These are phyloP conservation scores for Prunella himalayana DNA, from an alignment of 2,113 vertebrate genomes.

Conservation along the genomic window DNA sequence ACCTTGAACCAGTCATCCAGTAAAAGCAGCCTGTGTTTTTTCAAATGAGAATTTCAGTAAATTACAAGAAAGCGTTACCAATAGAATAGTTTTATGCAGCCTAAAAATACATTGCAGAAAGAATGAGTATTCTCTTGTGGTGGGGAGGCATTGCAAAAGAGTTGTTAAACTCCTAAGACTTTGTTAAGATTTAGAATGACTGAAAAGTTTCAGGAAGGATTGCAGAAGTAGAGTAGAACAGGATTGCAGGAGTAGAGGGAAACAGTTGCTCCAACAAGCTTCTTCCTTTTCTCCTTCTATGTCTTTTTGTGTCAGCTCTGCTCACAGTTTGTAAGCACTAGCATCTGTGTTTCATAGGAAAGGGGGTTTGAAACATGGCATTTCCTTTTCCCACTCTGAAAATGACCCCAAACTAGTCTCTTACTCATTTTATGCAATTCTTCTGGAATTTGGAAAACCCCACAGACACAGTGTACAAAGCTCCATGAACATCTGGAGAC, in stretches of 20 bases:
- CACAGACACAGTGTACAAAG: neutral
- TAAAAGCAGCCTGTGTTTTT: neutral
- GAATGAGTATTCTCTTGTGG: neutral
- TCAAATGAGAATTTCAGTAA: neutral
- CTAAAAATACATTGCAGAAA: slow-evolving; percentile 7
- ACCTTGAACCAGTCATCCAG: neutral
- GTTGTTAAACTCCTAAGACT: neutral
- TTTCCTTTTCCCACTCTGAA: neutral
- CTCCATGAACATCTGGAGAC: slow-evolving; percentile 40
- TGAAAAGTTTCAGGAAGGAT: neutral
- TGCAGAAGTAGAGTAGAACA: neutral
- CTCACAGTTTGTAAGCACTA: neutral
- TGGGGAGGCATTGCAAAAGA: neutral
- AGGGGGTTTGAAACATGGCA: neutral
- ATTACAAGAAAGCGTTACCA: neutral
- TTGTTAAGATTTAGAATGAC: neutral
- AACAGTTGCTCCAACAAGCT: neutral
- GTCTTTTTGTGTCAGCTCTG: neutral
- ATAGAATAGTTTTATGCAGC: neutral
- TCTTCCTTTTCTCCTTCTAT: neutral
- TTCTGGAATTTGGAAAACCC: slow-evolving; percentile 53
- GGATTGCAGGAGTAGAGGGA: neutral
- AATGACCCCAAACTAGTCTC: slow-evolving; percentile 14
- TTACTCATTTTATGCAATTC: slow-evolving; percentile 22
- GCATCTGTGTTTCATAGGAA: slow-evolving; percentile 30